phyloP scores from a whole-genome alignment of 2,113 vertebrate genomes.

The Hippocampus guttulatus region DNA sequence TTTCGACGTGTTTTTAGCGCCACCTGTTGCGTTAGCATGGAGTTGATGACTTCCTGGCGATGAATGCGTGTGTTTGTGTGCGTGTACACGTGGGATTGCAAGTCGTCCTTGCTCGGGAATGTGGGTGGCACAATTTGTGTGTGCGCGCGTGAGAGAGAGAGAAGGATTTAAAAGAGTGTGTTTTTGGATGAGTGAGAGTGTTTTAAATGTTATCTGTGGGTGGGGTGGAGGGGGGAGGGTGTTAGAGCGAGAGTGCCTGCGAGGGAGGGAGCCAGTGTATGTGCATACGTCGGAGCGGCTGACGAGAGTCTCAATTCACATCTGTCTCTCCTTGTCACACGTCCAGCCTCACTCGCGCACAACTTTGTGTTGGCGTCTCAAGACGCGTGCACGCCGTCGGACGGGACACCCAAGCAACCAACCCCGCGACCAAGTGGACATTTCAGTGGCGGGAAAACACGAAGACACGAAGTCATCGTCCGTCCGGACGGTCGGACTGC shows the following conservation, averaged over 20 bases:
- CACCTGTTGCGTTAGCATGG: no score
- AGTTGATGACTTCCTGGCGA: neutral
- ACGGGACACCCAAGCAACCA: neutral
- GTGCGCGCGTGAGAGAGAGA: constrained; percentile 1
- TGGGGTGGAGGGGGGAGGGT: no score
- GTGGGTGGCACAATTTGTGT: neutral
- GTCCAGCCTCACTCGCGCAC: constrained; percentile 35
- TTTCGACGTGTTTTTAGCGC: neutral
- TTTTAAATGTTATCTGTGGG: no score
- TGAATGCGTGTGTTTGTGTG: constrained; percentile 14
- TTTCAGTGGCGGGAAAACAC: neutral
- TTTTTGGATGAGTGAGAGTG: neutral
- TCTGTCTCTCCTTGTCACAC: constrained; percentile 33
- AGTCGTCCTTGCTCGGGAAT: constrained; percentile 55
- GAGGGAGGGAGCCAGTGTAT: neutral
- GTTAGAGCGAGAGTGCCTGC: no score
- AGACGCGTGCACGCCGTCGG: neutral
- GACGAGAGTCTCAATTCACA: neutral
- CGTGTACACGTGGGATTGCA: constrained; percentile 52
- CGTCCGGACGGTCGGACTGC: neutral
- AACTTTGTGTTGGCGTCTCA: constrained; percentile 18
- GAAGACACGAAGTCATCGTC: neutral
- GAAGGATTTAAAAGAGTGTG: neutral
- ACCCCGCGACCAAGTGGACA: constrained; percentile 2
- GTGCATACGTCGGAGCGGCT: constrained; percentile 12